phyloP scores from a whole-genome alignment of 1,140 invertebrate genomes.

The Cepaea nemoralis region DNA sequence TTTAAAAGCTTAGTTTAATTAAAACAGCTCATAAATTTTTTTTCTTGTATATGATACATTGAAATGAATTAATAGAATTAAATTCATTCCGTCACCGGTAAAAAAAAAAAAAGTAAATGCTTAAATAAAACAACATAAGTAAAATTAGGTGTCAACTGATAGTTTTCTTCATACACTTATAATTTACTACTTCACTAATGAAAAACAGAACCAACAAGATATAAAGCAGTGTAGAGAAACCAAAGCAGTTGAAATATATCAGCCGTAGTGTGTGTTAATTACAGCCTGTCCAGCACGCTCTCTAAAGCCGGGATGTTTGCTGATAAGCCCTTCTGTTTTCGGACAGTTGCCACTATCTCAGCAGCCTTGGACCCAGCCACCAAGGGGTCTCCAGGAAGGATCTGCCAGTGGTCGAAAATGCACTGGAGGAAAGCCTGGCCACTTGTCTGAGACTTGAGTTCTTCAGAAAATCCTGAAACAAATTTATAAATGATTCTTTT shows the following conservation, averaged over 20 bases:
- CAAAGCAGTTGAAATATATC: background rate
- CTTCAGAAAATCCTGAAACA: conserved; percentile 88
- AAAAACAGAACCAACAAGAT: background rate
- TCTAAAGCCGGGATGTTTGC: conserved; percentile 76
- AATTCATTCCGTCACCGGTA: too few relatives aligned
- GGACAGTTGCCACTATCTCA: conserved; percentile 89
- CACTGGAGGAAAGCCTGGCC: conserved; percentile 99
- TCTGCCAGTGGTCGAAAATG: conserved; percentile 99
- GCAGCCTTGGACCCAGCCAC: conserved; percentile 85
- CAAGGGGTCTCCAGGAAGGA: conserved; percentile 94
- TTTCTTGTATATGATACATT: too few relatives aligned
- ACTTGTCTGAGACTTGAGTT: conserved; percentile 96
- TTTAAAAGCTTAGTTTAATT: too few relatives aligned
- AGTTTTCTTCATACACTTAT: too few relatives aligned
- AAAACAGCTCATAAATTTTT: too few relatives aligned
- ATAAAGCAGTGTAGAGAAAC: too few relatives aligned
- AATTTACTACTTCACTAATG: too few relatives aligned
- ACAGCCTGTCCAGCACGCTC: conserved; percentile 68
- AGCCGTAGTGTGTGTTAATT: conserved; percentile 23
- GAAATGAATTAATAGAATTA: too few relatives aligned
- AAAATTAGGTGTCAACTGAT: too few relatives aligned
- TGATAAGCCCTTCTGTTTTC: conserved; percentile 98
- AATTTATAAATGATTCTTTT: too few relatives aligned
- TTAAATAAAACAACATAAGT: too few relatives aligned
- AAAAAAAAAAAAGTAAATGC: too few relatives aligned